These are phyloP conservation scores for Geococcyx californianus DNA, from an alignment of 2,113 vertebrate genomes.

Conservation along the genomic window DNA sequence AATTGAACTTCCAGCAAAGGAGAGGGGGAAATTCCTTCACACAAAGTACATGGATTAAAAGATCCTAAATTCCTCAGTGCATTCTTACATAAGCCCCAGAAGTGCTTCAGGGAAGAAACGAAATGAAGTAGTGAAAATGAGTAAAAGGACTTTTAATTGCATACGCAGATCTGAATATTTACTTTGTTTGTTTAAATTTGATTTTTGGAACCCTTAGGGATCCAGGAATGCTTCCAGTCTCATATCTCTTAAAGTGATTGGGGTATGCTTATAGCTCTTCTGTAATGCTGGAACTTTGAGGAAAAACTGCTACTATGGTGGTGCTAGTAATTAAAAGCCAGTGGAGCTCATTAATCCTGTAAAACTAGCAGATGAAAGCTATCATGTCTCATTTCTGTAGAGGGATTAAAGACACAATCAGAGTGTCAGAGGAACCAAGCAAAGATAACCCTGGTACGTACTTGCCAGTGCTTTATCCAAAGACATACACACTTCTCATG, in stretches of 20 bases:
- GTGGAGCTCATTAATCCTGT: background rate
- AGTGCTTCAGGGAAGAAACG: background rate
- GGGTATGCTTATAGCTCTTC: background rate
- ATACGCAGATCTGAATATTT: background rate
- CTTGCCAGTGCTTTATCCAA: background rate
- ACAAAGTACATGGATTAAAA: background rate
- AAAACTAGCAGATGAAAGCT: background rate
- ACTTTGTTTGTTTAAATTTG: background rate
- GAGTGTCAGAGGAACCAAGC: background rate
- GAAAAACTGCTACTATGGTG: background rate
- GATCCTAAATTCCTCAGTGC: background rate
- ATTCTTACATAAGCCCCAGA: background rate
- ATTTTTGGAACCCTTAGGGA: background rate
- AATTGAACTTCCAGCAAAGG: background rate
- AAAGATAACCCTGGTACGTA: background rate
- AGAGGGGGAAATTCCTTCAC: background rate
- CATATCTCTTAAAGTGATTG: background rate
- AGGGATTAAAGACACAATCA: background rate
- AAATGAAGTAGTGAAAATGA: background rate
- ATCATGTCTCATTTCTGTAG: background rate
- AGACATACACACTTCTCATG: background rate
- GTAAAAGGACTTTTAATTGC: background rate
- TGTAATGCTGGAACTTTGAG: background rate
- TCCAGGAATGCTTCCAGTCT: background rate
- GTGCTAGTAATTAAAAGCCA: background rate